These are phyloP conservation scores for Oscheius sp. DNA, from an alignment of 2,888 invertebrate species.

Conservation along the genomic window DNA sequence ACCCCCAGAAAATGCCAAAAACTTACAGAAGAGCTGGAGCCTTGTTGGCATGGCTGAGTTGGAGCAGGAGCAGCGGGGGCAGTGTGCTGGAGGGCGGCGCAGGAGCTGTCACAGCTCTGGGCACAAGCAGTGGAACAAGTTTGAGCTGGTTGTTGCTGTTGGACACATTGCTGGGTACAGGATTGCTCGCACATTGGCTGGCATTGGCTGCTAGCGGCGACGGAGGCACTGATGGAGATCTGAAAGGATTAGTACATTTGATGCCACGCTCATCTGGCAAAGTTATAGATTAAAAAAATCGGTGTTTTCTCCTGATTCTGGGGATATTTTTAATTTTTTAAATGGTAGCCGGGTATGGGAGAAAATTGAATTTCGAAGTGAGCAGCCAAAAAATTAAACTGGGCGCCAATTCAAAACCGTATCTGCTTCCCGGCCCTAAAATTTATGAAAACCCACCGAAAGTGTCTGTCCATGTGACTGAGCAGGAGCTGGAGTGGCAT, in stretches of 20 bases:
- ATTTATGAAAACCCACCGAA: too few species aligned
- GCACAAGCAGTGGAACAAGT: conserved; percentile 56
- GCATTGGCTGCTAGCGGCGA: conserved; percentile 53
- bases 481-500: conserved; percentile 29
- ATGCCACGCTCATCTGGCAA: too few species aligned
- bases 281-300: too few species aligned
- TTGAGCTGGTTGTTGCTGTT: conserved; percentile 51
- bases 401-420: too few species aligned
- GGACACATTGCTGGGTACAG: conserved; percentile 53
- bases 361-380: too few species aligned
- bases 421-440: too few species aligned
- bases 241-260: conserved; percentile 25
- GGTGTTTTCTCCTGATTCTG: too few species aligned
- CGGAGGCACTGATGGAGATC: conserved; percentile 49
- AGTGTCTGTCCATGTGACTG: too few species aligned
- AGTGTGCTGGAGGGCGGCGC: conserved; percentile 31
- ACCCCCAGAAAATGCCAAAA: background rate
- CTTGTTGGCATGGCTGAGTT: conserved; percentile 1
- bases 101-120: conserved; percentile 40
- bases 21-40: background rate
- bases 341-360: too few species aligned
- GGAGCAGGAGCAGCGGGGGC: too few species aligned
- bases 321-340: too few species aligned
- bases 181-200: conserved; percentile 55
- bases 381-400: too few species aligned